Evolutionary conservation across 1,140 invertebrate genomes (phyloP), one percentile per base, ranked within the genome.

Genomic region (Drosophila quadrilineata): DNA sequence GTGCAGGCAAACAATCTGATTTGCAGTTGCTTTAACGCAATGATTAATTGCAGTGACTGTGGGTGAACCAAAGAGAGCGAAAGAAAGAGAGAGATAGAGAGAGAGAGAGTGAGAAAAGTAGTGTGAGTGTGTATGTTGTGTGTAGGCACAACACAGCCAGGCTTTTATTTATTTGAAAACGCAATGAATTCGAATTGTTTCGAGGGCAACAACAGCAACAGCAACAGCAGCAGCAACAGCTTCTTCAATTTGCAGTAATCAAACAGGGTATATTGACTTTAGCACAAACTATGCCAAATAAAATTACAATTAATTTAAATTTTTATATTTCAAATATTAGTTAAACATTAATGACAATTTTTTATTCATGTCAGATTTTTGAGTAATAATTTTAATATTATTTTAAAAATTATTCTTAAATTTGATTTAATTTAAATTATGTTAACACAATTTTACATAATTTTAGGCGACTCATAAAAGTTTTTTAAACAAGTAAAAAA

Each of bases 161-260:
- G n/a, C 43, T 73, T 62, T 84, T 84, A 74, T 84, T 84, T 84
- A 85, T 84, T 77, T 85, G 59, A 41, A n/a, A 66, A 28, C 31
- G 54, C 76, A 85, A 74, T 74, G 35, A 77, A 74, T 79, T 59
- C 41, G 56, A 56, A 59, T 48, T 54, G 41, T 40, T 46, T 54
- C 21, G 40, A 26, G 35, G 28, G 3, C 48, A 53, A 28, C 52
- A n/a, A n/a, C n/a, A n/a, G n/a, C n/a, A n/a, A n/a, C n/a, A n/a
- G n/a, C n/a, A n/a, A n/a, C n/a, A n/a, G n/a, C n/a, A n/a, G n/a
- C n/a, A n/a, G n/a, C n/a, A n/a, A 2, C 33, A 36, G 12, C 17
- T 50, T 41, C 45, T 40, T 65, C 43, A 49, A 54, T 50, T 43
- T 28, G 28, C 19, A 33, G 12, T 9, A 26, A 9, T 19, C 6